These are phyloP conservation scores for Agriopis leucophaearia DNA, from an alignment of 2,888 invertebrate species.

Conservation along the genomic window DNA sequence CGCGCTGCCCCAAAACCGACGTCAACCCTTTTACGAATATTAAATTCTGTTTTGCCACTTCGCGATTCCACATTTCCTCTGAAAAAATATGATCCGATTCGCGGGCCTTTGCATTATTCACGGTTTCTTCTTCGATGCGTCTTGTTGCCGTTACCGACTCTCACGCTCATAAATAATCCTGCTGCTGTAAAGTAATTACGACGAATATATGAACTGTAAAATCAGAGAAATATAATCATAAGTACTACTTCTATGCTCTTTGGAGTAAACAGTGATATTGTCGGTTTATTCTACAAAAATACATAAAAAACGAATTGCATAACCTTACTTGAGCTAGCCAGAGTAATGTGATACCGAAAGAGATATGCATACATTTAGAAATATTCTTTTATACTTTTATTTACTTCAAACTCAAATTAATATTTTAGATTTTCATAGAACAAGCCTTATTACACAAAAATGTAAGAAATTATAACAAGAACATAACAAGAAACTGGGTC, in stretches of 20 bases:
- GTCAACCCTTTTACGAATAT: conserved; percentile 87
- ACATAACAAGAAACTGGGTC: not conserved
- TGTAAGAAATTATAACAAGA: not conserved
- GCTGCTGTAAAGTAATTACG: conserved; percentile 25
- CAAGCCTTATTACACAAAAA: not conserved
- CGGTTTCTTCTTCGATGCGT: conserved; percentile 65
- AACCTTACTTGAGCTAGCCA: not conserved
- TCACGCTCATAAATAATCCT: conserved; percentile 38
- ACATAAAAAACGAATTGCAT: not conserved
- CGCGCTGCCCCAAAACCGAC: conserved; percentile 80
- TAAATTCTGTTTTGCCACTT: conserved; percentile 87
- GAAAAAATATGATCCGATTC: conserved; percentile 78
- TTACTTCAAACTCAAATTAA: not conserved
- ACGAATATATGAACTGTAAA: conserved; percentile 6
- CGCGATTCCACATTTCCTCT: conserved; percentile 79
- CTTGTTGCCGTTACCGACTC: conserved; percentile 47
- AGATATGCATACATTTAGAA: not conserved
- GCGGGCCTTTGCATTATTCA: conserved; percentile 77
- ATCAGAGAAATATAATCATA: not conserved
- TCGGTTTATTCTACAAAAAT: not conserved
- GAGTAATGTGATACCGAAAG: not conserved
- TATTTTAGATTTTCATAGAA: not conserved
- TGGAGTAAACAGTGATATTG: not conserved
- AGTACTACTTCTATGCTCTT: not conserved
- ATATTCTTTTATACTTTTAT: not conserved